Evolutionary conservation across 2,888 invertebrate genomes (phyloP), one percentile per base, ranked within the genome.

Genomic region (Drosophila fungiperda): DNA sequence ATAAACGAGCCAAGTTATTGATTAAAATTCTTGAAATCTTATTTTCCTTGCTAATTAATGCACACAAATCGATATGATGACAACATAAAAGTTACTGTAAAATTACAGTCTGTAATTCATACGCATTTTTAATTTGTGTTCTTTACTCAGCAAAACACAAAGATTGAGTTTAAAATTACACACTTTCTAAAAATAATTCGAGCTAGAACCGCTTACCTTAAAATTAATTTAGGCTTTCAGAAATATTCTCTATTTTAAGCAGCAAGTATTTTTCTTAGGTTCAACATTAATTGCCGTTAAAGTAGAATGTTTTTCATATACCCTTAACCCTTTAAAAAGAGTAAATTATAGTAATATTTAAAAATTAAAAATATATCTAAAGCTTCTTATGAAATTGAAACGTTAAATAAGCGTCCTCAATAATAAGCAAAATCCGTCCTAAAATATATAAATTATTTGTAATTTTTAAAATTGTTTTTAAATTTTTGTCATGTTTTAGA

Each of bases 1-100:
- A 80, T 67, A 74, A 78, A 72, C 74, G 66, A 33, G 57, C 49
- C 48, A 45, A 53, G 66, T 75, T 75, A 88, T 82, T 87, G 87
- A 76, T 76, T 83, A 73, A 74, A 84, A 71, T 66, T 65, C 73
- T 73, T 76, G 38, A 77, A 81, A 74, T 76, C 58, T 66, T 65
- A 62, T 76, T 79, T 74, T 63, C 62, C 66, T 54, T 54, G 57
- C 49, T 48, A 73, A 85, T 78, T 59, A 67, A 80, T 58, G 32
- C 61, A 26, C 36, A 33, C 55, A n/a, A 40, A 17, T n/a, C 17
- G 17, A 50, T 48, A 23, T 23, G 12, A 15, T 33, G 55, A 60
- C 60, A 66, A 35, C 17, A 35, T 42, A 32, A 45, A 26, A 71
- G 38, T 17, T 11, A 35, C 17, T 23, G 63, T 64, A 45, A 26